These are phyloP conservation scores for Tricholauxania praeusta DNA, from an alignment of 2,888 invertebrate species.

Conservation along the genomic window DNA sequence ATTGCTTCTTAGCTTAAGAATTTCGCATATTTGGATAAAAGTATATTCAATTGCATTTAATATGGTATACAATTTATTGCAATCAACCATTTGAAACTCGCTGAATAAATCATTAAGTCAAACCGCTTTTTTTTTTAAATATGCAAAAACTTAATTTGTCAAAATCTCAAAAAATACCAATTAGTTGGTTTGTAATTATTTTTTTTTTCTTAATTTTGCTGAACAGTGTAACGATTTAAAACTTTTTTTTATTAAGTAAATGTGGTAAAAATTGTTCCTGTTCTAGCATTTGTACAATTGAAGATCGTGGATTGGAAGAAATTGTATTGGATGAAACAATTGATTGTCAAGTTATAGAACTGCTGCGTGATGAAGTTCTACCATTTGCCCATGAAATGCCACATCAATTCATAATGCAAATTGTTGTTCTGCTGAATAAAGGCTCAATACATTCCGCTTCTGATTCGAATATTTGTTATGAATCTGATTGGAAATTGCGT, in stretches of 20 bases:
- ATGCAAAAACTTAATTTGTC: not conserved
- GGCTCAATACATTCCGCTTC: conserved; percentile 87
- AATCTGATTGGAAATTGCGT: conserved; percentile 83
- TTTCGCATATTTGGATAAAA: no score
- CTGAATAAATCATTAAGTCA: not conserved
- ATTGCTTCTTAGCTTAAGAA: no score
- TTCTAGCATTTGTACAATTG: conserved; percentile 69
- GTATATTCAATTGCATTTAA: no score
- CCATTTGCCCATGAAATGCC: conserved; percentile 84
- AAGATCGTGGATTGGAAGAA: conserved; percentile 73
- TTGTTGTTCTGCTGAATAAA: conserved; percentile 86
- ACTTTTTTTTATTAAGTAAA: not conserved
- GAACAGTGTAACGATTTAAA: not conserved
- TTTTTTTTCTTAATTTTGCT: no score
- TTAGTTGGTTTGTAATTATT: not conserved
- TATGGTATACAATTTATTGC: no score
- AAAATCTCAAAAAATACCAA: no score
- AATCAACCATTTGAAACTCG: not conserved
- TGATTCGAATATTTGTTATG: conserved; percentile 75
- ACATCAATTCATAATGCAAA: conserved; percentile 83
- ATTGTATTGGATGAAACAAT: conserved; percentile 80
- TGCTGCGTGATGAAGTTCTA: conserved; percentile 83
- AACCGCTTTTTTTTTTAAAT: not conserved
- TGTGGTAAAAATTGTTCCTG: conserved; percentile 27
- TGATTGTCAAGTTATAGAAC: conserved; percentile 84